Evolutionary conservation across 1,140 invertebrate genomes (phyloP).

Genomic region (Zaprionus africanus): DNA sequence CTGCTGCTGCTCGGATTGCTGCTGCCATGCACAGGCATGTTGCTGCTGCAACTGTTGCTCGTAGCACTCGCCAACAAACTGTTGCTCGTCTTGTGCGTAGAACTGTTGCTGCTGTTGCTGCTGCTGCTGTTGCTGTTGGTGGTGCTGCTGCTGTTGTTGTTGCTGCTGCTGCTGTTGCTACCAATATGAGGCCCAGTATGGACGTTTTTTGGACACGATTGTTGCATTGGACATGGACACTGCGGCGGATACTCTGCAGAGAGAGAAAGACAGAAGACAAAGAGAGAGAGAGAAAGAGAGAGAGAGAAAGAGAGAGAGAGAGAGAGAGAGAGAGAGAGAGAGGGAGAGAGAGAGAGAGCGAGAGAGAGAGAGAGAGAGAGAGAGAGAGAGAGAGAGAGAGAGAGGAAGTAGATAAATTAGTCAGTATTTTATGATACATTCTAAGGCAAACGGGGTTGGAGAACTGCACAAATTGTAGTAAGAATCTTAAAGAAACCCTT

Average conservation of each 20-base stretch:
- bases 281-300: too few species aligned
- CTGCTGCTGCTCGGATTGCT: constrained; percentile 64
- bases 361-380: constrained; percentile 6
- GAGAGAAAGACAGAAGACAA: background rate
- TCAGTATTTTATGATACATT: background rate
- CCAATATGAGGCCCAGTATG: constrained; percentile 98
- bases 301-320: too few species aligned
- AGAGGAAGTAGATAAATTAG: too few species aligned
- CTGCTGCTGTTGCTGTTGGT: constrained; percentile 47
- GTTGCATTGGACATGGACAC: constrained; percentile 93
- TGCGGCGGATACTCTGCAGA: constrained; percentile 86
- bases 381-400: too few species aligned
- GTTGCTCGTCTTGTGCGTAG: constrained; percentile 61
- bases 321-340: background rate
- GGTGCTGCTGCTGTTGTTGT: constrained; percentile 85
- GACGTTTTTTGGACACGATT: constrained; percentile 98
- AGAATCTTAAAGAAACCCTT: background rate
- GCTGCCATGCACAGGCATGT: constrained; percentile 50
- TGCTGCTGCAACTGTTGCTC: constrained; percentile 65
- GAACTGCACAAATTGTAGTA: background rate
- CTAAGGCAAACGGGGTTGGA: background rate
- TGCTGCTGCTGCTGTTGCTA: constrained; percentile 85
- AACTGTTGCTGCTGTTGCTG: constrained; percentile 55
- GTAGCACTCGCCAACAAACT: constrained; percentile 58
- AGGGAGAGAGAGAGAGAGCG: too few species aligned